Percentiles rank a stretch among this genome's conserved stretches.
Evolutionary conservation across 2,113 vertebrate genomes (phyloP).

Genomic region (Callopanchax toddi): DNA sequence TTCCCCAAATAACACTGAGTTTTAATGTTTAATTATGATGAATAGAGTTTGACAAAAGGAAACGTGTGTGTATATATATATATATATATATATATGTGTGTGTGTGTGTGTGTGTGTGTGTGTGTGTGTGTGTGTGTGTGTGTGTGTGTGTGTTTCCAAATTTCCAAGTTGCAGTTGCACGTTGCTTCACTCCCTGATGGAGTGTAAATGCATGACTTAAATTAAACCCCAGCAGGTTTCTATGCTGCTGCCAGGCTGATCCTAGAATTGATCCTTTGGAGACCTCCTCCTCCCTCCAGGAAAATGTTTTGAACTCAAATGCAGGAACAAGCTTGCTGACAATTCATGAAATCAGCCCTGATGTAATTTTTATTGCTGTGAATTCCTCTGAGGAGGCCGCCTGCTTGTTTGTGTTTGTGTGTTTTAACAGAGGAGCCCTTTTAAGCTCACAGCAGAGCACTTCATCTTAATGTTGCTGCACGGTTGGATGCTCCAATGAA

Average conservation of each 20-base stretch:
- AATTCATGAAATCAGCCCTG: slow-evolving; percentile 47
- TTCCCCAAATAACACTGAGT: not conserved
- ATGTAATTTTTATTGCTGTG: slow-evolving; percentile 51
- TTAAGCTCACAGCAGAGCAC: slow-evolving; percentile 53
- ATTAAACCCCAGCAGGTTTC: not conserved
- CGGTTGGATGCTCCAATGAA: slow-evolving; percentile 60
- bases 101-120: too few species aligned
- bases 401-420: slow-evolving; percentile 21
- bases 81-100: too few species aligned
- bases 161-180: not conserved
- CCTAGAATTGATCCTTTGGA: not conserved
- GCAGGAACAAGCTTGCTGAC: slow-evolving; percentile 36
- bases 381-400: slow-evolving; percentile 24
- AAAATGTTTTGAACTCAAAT: slow-evolving; percentile 23
- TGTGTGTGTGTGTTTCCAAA: slow-evolving; percentile 2
- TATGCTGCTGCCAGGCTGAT: too few species aligned
- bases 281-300: not conserved
- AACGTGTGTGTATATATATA: too few species aligned
- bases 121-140: too few species aligned
- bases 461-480: slow-evolving; percentile 63
- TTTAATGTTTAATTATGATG: not conserved
- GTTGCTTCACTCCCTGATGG: not conserved
- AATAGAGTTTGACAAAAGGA: not conserved
- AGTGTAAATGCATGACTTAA: slow-evolving; percentile 5
- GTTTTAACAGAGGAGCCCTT: slow-evolving; percentile 45